These are phyloP conservation scores for Dasypogon diadema DNA, from an alignment of 2,888 invertebrate species.

Conservation along the genomic window DNA sequence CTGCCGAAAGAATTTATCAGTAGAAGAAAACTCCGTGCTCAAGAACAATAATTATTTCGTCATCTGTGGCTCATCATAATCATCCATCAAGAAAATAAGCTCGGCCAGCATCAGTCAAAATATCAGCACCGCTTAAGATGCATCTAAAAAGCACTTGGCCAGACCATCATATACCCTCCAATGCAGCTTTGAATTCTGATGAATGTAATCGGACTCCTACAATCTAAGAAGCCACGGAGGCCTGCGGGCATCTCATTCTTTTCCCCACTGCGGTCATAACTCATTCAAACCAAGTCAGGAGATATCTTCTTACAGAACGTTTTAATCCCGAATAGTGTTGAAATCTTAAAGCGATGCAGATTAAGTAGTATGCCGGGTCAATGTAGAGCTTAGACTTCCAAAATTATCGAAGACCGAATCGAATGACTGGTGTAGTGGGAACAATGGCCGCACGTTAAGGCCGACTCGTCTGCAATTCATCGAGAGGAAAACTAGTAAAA, in stretches of 20 bases:
- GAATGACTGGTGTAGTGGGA: not conserved
- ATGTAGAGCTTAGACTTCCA: not conserved
- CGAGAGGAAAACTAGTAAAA: not conserved
- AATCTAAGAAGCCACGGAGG: not conserved
- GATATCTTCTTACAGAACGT: not conserved
- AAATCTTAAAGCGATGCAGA: conserved; percentile 9
- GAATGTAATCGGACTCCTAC: not conserved
- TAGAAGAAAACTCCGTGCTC: conserved; percentile 36
- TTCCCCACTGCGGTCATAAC: not conserved
- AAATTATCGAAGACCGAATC: not conserved
- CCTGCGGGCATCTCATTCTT: conserved; percentile 12
- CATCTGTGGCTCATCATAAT: conserved; percentile 35
- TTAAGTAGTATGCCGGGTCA: conserved; percentile 1
- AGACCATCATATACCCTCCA: not conserved
- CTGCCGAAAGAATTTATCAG: conserved; percentile 22
- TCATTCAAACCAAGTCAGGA: not conserved
- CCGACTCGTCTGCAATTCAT: not conserved
- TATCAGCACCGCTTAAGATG: conserved; percentile 6
- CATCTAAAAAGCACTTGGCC: conserved; percentile 5
- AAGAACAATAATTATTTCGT: conserved; percentile 50
- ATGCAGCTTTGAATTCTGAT: not conserved
- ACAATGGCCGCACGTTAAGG: not conserved
- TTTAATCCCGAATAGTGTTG: conserved; percentile 13
- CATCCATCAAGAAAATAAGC: conserved; percentile 38
- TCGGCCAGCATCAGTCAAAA: conserved; percentile 17